Conservation (phyloP, 1,140 invertebrate species). For the Drosophila malerkotliana region DNA sequence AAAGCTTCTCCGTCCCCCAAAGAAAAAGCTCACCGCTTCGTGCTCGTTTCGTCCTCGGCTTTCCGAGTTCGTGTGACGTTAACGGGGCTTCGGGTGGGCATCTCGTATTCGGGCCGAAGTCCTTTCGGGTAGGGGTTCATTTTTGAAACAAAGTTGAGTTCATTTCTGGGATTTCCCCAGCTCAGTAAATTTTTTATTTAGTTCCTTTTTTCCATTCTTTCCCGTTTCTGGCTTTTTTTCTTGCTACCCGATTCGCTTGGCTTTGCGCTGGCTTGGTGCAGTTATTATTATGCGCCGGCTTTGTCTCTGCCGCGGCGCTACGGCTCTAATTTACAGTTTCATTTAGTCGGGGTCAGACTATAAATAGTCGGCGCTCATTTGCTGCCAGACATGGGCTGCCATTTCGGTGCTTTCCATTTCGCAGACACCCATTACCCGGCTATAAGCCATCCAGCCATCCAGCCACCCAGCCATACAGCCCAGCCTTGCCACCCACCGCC, state of each 20-base stretch:
- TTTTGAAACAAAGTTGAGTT: slow-evolving; percentile 31
- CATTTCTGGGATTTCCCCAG: slow-evolving; percentile 65
- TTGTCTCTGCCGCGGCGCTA: slow-evolving; percentile 47
- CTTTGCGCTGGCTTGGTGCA: slow-evolving; percentile 55
- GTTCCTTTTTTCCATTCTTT: slow-evolving; percentile 16
- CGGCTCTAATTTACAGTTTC: slow-evolving; percentile 79
- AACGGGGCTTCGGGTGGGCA: slow-evolving; percentile 7
- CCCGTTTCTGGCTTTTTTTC: slow-evolving; percentile 19
- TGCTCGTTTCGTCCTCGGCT: slow-evolving; percentile 43
- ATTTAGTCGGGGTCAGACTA: slow-evolving; percentile 79
- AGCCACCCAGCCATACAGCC: no score
- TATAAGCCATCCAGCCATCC: not conserved
- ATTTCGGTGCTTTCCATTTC: slow-evolving; percentile 77
- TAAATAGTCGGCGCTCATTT: slow-evolving; percentile 75
- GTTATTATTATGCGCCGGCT: slow-evolving; percentile 77
- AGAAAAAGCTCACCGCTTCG: slow-evolving; percentile 51
- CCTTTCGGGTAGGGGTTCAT: slow-evolving; percentile 63
- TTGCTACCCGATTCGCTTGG: slow-evolving; percentile 20
- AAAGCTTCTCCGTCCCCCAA: slow-evolving; percentile 32
- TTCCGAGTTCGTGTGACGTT: not conserved
- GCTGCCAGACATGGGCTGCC: slow-evolving; percentile 73
- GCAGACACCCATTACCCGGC: slow-evolving; percentile 56
- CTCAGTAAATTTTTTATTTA: slow-evolving; percentile 22
- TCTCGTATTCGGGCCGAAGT: slow-evolving; percentile 8
- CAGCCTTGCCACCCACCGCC: not conserved